phyloP scores from a whole-genome alignment of 2,888 invertebrate species.

The Anarsia innoxiella region DNA sequence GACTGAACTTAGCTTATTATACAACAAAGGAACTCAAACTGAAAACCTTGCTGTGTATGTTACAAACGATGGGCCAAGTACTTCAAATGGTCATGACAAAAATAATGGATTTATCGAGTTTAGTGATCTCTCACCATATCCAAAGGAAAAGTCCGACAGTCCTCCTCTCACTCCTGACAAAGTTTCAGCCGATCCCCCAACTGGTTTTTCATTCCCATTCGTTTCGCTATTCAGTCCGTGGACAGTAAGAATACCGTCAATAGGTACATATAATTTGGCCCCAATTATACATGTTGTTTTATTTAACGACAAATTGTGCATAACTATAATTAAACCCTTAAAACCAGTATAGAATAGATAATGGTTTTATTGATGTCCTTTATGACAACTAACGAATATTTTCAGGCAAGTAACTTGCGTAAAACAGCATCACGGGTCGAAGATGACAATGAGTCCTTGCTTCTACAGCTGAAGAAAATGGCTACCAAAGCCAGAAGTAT shows the following conservation, averaged over 20 bases:
- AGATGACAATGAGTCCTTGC: slow-evolving; percentile 97
- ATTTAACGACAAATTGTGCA: slow-evolving; percentile 26
- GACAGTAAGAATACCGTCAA: slow-evolving; percentile 63
- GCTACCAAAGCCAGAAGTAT: slow-evolving; percentile 89
- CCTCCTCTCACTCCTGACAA: slow-evolving; percentile 63
- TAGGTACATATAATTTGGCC: slow-evolving; percentile 64
- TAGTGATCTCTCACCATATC: slow-evolving; percentile 9
- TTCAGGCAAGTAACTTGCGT: slow-evolving; percentile 89
- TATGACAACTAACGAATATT: slow-evolving; percentile 62
- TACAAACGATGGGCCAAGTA: slow-evolving; percentile 12
- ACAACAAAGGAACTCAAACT: slow-evolving; percentile 29
- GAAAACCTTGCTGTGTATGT: slow-evolving; percentile 25
- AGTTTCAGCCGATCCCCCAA: slow-evolving; percentile 31
- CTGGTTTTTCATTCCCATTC: slow-evolving; percentile 50
- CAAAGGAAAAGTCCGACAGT: slow-evolving; percentile 59
- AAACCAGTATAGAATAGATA: slow-evolving; percentile 26
- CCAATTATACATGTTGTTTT: slow-evolving; percentile 29
- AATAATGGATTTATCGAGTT: slow-evolving; percentile 9
- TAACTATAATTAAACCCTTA: no score
- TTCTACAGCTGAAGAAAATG: slow-evolving; percentile 97
- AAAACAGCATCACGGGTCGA: slow-evolving; percentile 94
- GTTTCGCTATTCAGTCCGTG: slow-evolving; percentile 64
- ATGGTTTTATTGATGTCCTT: slow-evolving; percentile 20
- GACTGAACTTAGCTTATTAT: slow-evolving; percentile 26
- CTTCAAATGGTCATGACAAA: slow-evolving; percentile 18